These are phyloP conservation scores for Pterocles gutturalis DNA, from an alignment of 2,113 vertebrate species.

Conservation along the genomic window DNA sequence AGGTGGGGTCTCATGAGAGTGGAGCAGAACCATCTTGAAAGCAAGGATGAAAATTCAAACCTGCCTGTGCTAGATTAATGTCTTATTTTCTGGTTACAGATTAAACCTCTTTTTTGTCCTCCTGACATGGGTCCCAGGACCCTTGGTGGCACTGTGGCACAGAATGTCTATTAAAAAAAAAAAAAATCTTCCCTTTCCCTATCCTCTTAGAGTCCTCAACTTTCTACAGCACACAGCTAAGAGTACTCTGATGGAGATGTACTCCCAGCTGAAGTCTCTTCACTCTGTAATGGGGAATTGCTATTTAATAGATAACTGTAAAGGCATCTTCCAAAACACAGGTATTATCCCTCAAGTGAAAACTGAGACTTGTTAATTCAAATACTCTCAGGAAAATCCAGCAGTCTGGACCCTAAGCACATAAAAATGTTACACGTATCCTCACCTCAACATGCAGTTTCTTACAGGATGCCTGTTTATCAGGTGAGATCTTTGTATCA, in stretches of 20 bases:
- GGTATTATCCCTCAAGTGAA: background rate
- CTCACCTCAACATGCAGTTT: background rate
- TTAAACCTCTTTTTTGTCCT: background rate
- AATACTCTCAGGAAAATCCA: background rate
- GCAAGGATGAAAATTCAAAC: background rate
- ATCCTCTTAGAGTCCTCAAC: background rate
- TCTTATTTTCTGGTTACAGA: background rate
- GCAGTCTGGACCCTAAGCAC: background rate
- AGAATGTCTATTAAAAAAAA: background rate
- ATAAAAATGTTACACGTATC: background rate
- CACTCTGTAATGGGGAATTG: background rate
- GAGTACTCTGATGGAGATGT: background rate
- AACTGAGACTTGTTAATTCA: background rate
- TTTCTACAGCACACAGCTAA: background rate
- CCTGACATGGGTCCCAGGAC: background rate
- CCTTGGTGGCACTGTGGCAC: background rate
- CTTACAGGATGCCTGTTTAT: background rate
- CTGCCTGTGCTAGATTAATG: background rate
- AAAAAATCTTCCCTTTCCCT: background rate
- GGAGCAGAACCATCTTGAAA: background rate
- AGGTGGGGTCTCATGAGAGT: too few species aligned
- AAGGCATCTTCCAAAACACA: background rate
- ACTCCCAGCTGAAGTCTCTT: background rate
- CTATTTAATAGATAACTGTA: background rate
- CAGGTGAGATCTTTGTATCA: background rate